Evolutionary conservation across 2,888 invertebrate genomes (phyloP), one percentile per base, ranked within the genome.

Genomic region (Galerucella nymphaeae): DNA sequence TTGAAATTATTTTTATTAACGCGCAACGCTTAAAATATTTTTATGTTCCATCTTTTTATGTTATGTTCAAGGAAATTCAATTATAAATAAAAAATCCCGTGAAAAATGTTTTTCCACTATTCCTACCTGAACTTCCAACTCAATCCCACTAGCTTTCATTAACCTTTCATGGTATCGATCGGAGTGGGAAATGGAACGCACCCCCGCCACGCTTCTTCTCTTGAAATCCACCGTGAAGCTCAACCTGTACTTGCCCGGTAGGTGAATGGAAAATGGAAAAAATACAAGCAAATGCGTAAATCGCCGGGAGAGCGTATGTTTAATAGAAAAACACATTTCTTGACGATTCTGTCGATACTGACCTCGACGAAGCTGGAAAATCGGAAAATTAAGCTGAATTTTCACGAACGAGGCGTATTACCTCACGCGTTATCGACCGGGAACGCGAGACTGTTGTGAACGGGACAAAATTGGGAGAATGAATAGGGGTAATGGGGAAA

Each of bases 151-250:
- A 79, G 76, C 76, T 72, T 75, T 75, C 78, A 76, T 75, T 75
- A 78, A 77, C 79, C 75, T 77, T 75, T 77, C 77, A 73, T 71
- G 58, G 73, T 81, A 81, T 81, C 77, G 81, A 81, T 81, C 77
- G 75, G 57, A 70, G 61, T 69, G 74, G 70, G 76, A 78, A 75
- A 73, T 74, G 74, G 73, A 76, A 75, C 77, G 75, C 71, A 72
- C 74, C 76, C 45, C 45, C 20, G 9, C 20, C 62, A 50, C 64
- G 71, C 63, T 67, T 73, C 63, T 66, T 48, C 64, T 71, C 73
- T 18, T 10, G 9, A 53, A 53, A 53, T 53, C 9, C 18, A 53
- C 62, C 23, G 65, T 64, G 64, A 69, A 64, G 58, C 50, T 48
- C 30, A 66, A 68, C 74, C 71, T 55, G 68, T 23, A 45, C 38